These are phyloP conservation scores for Aegypius monachus DNA, from an alignment of 2,113 vertebrate genomes.

Conservation along the genomic window DNA sequence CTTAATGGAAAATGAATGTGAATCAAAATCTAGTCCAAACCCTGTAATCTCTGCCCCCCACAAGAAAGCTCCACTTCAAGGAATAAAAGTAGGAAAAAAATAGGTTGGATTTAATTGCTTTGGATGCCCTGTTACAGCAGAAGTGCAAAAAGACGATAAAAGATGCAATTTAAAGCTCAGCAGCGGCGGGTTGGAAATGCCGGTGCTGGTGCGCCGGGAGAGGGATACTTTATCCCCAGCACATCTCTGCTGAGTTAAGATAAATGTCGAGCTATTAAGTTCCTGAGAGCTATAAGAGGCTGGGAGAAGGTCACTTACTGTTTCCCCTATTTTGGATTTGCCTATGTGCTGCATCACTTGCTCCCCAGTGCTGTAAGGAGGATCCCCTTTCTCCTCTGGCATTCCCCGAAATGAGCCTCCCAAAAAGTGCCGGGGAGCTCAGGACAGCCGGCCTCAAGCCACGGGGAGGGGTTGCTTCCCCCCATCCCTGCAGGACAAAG, in stretches of 20 bases:
- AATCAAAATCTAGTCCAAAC: neutral
- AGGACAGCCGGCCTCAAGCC: neutral
- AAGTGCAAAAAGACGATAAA: neutral
- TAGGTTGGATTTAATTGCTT: slow-evolving; percentile 48
- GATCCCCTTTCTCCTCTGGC: neutral
- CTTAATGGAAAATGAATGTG: neutral
- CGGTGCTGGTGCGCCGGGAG: neutral
- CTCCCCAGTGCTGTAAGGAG: neutral
- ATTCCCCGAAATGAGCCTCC: neutral
- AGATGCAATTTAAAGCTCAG: slow-evolving; percentile 12
- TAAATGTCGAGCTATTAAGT: neutral
- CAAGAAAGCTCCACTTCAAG: neutral
- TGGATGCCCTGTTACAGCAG: neutral
- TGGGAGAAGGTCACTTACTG: neutral
- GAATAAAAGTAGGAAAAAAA: neutral
- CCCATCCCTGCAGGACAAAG: too few relatives aligned
- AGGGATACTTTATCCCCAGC: neutral
- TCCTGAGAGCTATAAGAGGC: neutral
- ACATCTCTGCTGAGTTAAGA: slow-evolving; percentile 35
- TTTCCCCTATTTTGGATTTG: neutral
- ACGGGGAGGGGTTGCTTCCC: neutral
- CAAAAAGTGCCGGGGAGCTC: neutral
- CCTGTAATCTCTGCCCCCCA: neutral
- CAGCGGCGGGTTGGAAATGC: neutral
- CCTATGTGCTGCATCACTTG: neutral